These are phyloP conservation scores for Electrona antarctica DNA, from an alignment of 2,113 vertebrate species.

Conservation along the genomic window DNA sequence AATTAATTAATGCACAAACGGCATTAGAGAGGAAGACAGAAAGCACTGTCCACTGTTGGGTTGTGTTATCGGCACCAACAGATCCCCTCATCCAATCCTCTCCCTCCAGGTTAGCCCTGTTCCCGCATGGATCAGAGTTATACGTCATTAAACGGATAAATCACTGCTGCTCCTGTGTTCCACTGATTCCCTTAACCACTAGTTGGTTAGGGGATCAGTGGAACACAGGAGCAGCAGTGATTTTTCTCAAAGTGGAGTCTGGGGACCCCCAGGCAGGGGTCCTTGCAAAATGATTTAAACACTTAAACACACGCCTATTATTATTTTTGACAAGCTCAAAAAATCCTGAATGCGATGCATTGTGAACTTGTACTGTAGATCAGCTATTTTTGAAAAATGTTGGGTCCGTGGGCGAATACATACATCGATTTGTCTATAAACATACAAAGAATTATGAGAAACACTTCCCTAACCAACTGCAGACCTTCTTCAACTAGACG, in stretches of 20 bases:
- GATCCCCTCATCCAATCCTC: not conserved
- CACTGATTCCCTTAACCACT: constrained; percentile 13
- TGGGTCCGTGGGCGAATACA: not conserved
- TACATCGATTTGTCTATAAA: too few species aligned
- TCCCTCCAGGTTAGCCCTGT: constrained; percentile 4
- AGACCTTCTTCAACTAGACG: too few species aligned
- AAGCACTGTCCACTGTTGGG: too few species aligned
- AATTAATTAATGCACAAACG: not conserved
- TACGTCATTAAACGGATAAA: constrained; percentile 36
- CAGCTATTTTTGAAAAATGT: too few species aligned
- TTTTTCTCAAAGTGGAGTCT: constrained; percentile 23
- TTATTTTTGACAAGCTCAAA: too few species aligned
- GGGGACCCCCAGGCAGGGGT: too few species aligned
- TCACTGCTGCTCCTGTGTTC: constrained; percentile 23
- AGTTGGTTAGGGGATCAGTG: constrained; percentile 12
- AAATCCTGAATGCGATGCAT: too few species aligned
- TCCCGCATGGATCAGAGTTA: not conserved
- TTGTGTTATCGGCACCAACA: not conserved
- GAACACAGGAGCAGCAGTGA: constrained; percentile 23
- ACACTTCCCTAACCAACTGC: too few species aligned
- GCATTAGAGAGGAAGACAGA: not conserved
- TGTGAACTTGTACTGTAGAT: too few species aligned
- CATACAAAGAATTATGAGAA: too few species aligned
- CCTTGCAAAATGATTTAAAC: too few species aligned
- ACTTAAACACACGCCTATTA: too few species aligned